Evolutionary conservation across 2,113 vertebrate species (phyloP).

Genomic region (Pachypanchax playfairii): DNA sequence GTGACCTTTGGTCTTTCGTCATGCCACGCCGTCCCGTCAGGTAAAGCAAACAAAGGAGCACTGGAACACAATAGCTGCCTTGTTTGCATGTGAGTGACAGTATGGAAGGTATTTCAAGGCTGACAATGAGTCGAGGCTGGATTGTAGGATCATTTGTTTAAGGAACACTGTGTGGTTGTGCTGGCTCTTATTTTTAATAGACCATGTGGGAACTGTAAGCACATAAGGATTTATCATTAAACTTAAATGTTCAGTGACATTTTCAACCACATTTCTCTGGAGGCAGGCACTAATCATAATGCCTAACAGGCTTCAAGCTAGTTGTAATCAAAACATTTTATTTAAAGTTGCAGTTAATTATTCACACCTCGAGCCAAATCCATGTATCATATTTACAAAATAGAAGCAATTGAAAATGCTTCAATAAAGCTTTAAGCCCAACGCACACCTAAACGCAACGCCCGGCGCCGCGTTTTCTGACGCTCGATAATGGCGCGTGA

Average conservation of each 20-base stretch:
- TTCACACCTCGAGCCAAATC: too few relatives aligned
- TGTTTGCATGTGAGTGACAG: constrained; percentile 42
- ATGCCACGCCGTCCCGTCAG: constrained; percentile 14
- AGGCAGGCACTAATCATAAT: background rate
- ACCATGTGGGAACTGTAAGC: constrained; percentile 6
- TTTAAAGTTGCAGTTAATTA: too few relatives aligned
- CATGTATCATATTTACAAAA: too few relatives aligned
- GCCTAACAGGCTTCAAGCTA: background rate
- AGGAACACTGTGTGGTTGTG: background rate
- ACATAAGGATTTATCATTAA: background rate
- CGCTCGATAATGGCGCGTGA: too few relatives aligned
- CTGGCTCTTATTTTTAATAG: background rate
- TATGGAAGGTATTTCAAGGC: constrained; percentile 55
- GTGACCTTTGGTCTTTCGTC: constrained; percentile 27
- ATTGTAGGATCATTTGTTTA: constrained; percentile 1
- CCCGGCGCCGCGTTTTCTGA: too few relatives aligned
- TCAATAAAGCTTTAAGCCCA: too few relatives aligned
- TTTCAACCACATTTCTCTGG: background rate
- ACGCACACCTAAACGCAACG: too few relatives aligned
- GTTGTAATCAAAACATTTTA: too few relatives aligned
- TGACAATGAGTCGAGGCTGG: background rate
- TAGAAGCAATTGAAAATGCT: too few relatives aligned
- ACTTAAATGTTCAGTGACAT: background rate
- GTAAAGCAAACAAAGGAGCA: constrained; percentile 63
- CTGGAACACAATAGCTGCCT: constrained; percentile 55